Evolutionary conservation across 2,113 vertebrate species (phyloP), one percentile per base, ranked within the genome.

Genomic region (Coryphaenoides rupestris): DNA sequence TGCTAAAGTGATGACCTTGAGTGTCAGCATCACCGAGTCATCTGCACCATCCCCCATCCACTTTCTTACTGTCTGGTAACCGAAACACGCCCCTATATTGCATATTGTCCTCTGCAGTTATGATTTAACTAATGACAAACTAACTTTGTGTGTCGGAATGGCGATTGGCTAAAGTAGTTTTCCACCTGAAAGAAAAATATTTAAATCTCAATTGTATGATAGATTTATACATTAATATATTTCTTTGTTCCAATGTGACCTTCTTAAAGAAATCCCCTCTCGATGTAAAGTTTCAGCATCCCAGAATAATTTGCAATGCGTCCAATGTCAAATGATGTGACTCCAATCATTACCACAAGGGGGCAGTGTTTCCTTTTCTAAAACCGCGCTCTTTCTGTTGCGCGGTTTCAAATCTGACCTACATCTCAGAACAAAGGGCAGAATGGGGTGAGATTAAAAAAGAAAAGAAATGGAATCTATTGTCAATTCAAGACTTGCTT

Each of bases 371-470:
- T 4, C 58, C 21, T 60, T 54, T 16, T 21, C 12, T 62, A 46
- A 71, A 77, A 58, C 62, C 60, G 52, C 19, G 3, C 19, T 67
- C 24, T 21, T 66, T 66, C 77, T 86, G 82, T 78, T 76, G 72
- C 21, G 28, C 62, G 60, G 55, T 64, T 65, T 6, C 2, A 6
- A 13, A 77, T 79, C 80, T 87, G 88, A 91, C 88, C 89, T 87
- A 87, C 63, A 87, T 86, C 80, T 77, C 56, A 49, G 66, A 74
- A 79, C 72, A 77, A 66, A 60, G 67, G 61, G 62, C 77, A 79
- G 63, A 45, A 65, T 74, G 63, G 58, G 65, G 65, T 56, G 62
- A 66, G 56, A 69, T 84, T 21, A 57, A 46, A 74, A 59, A 46
- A 74, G 62, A 75, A 72, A 65, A 7, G 67, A 79, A 65, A 66